Conservation (phyloP, 2,113 vertebrate species). For the Ginglymostoma cirratum region DNA sequence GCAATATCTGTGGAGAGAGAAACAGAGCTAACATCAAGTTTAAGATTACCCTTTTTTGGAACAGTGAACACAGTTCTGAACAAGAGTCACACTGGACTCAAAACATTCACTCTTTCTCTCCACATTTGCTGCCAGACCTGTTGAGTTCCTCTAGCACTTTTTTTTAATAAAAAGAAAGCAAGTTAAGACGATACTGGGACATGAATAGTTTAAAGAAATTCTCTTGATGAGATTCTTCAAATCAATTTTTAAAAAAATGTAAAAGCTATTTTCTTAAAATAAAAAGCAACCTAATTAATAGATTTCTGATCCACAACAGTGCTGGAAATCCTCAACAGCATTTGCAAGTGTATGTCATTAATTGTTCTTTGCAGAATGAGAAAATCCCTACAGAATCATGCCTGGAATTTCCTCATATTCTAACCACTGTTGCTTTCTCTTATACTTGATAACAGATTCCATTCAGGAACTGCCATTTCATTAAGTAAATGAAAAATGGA, state of each 20-base stretch:
- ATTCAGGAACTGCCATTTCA: not conserved
- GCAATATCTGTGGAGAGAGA: too few species aligned
- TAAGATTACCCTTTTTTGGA: too few species aligned
- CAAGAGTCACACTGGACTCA: too few species aligned
- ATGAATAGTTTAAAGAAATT: not conserved
- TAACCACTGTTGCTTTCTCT: constrained; percentile 8
- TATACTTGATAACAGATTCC: not conserved
- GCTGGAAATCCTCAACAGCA: not conserved
- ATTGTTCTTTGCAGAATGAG: not conserved
- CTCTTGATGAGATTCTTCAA: not conserved
- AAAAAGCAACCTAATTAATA: constrained; percentile 9
- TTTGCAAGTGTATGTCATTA: not conserved
- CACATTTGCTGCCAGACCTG: too few species aligned
- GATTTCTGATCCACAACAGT: not conserved
- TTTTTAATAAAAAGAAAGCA: too few species aligned
- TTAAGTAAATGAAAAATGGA: not conserved
- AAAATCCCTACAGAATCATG: not conserved
- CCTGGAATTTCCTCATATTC: not conserved
- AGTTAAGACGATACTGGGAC: not conserved
- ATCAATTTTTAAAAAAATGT: not conserved
- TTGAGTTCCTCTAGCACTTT: too few species aligned
- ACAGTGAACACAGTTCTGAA: too few species aligned
- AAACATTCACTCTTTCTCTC: too few species aligned
- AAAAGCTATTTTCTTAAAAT: not conserved
- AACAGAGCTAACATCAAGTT: too few species aligned